Evolutionary conservation across 1,140 invertebrate genomes (phyloP).

Genomic region (Zaprionus nigranus): DNA sequence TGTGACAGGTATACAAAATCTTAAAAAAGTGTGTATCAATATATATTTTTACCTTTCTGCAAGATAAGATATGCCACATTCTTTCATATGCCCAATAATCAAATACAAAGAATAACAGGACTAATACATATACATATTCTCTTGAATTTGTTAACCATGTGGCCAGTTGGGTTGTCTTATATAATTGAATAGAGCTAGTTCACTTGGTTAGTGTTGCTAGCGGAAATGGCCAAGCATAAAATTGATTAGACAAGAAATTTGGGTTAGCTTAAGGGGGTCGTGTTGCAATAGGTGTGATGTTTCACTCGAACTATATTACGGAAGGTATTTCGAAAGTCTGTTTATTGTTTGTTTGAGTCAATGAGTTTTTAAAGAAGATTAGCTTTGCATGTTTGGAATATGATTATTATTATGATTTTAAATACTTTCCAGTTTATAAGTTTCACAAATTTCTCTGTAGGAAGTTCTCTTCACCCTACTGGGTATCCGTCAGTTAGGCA

Average conservation of each 20-base stretch:
- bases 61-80: conserved; percentile 68
- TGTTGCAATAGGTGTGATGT: conserved; percentile 22
- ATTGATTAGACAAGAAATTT: conserved; percentile 68
- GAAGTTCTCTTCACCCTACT: neutral
- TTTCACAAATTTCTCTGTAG: too few species aligned
- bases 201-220: conserved; percentile 22
- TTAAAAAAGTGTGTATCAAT: conserved; percentile 45
- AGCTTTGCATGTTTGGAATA: neutral
- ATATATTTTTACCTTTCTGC: conserved; percentile 53
- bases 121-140: conserved; percentile 25
- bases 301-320: neutral
- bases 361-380: neutral
- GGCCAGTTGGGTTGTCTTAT: conserved; percentile 44
- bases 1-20: conserved; percentile 24
- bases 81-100: conserved; percentile 43
- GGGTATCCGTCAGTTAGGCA: neutral
- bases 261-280: conserved; percentile 48
- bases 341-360: neutral
- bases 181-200: conserved; percentile 36
- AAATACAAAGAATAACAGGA: conserved; percentile 42
- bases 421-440: too few species aligned
- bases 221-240: conserved; percentile 58
- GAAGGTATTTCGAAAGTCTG: neutral
- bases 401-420: neutral
- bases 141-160: conserved; percentile 57